Evolutionary conservation across 1,140 invertebrate genomes (phyloP), one percentile per base, ranked within the genome.

Genomic region (Drosophila repleta): DNA sequence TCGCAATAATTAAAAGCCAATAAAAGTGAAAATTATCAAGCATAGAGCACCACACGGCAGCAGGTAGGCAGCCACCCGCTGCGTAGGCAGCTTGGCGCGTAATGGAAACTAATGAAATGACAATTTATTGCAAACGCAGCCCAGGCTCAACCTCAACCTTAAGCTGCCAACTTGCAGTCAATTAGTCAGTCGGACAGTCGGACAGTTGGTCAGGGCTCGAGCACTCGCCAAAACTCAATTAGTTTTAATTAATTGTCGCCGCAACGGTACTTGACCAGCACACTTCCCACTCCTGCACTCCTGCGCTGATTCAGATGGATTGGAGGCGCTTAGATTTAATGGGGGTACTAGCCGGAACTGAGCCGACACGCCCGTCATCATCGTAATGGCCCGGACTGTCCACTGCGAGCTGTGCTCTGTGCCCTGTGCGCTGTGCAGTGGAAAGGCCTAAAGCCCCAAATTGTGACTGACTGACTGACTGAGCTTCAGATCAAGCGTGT

Each of bases 241-340:
- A 83, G 79, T 83, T 79, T 89, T 88, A 88, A 87, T 87, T 88
- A 87, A 88, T 88, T 87, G 83, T 55, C 78, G 72, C 68, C 83
- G 39, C 79, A 88, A 61, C 64, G 75, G 64, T 76, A 76, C 67
- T 71, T 76, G 83, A 49, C 74, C 60, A 20, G 18, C 58, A 48
- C 15, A 24, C 37, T 18, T 18, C 10, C 35, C 58, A 48, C 15
- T 17, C 37, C n/a, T 18, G 5, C 35, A 37, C 49, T 26, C 32
- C 37, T n/a, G 39, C 43, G 53, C 75, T 88, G 83, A 87, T 76
- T 79, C 77, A 87, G 83, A 87, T 76, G 68, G 65, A 87, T 88
- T 87, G 72, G 51, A 56, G 39, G 56, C 55, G 43, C 53, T 45
- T 20, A 65, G 62, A 55, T 81, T 78, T 63, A 55, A 72, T 68